Evolutionary conservation across 2,888 invertebrate species (phyloP).

Genomic region (Sphaerophoria rueppellii): DNA sequence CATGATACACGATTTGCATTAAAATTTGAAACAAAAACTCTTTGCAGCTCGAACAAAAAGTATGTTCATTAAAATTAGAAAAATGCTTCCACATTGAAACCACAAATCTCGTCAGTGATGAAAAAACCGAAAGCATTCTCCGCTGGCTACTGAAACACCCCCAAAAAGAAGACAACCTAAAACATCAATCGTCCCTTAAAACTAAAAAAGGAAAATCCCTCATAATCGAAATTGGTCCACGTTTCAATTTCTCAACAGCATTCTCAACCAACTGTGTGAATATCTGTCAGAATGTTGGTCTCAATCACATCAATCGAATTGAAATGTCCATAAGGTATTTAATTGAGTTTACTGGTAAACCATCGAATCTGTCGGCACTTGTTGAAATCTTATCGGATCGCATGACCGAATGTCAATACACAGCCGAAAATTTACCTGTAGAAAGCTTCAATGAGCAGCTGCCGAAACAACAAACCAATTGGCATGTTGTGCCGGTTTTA

Average conservation of each 20-base stretch:
- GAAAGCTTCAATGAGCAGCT: slow-evolving; percentile 87
- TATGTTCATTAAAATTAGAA: slow-evolving; percentile 82
- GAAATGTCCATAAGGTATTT: slow-evolving; percentile 92
- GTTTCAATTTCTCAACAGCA: slow-evolving; percentile 97
- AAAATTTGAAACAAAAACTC: not conserved
- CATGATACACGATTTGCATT: not conserved
- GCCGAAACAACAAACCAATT: slow-evolving; percentile 87
- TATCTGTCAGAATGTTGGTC: slow-evolving; percentile 93
- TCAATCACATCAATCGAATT: slow-evolving; percentile 89
- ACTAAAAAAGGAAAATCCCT: slow-evolving; percentile 80
- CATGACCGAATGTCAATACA: slow-evolving; percentile 96
- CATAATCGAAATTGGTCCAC: slow-evolving; percentile 94
- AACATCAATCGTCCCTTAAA: slow-evolving; percentile 71
- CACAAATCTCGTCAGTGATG: slow-evolving; percentile 81
- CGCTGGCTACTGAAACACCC: slow-evolving; percentile 91
- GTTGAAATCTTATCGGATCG: slow-evolving; percentile 90
- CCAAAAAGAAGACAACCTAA: slow-evolving; percentile 85
- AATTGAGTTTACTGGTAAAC: slow-evolving; percentile 82
- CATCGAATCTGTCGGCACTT: slow-evolving; percentile 77
- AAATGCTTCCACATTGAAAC: slow-evolving; percentile 91
- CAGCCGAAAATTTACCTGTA: slow-evolving; percentile 85
- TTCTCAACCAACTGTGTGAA: slow-evolving; percentile 98
- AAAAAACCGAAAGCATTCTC: slow-evolving; percentile 86
- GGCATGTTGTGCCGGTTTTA: slow-evolving; percentile 93
- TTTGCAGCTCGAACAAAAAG: slow-evolving; percentile 40